Base-by-base conservation (phyloP, 2,888 invertebrate species). In the Hedya salicella region DNA sequence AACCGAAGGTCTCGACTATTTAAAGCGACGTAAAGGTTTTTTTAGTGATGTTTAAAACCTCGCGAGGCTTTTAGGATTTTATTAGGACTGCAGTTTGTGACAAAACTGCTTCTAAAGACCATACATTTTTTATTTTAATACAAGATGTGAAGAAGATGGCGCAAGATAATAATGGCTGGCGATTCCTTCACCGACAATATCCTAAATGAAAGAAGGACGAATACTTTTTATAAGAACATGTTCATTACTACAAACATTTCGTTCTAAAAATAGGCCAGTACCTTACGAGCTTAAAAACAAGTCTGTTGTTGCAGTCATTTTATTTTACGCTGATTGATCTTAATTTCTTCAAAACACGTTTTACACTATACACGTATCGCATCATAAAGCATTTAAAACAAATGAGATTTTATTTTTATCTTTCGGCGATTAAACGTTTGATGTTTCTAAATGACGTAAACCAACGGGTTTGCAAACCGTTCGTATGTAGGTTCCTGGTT, bases 1-100 rank as follows among this genome's bases (percentile, higher is more conserved):
- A 2, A 16, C 14, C 32, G 66, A 60, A 66, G 66, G 66, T 61
- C 54, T 66, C 25, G 21, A 13, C 66, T 61, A 49, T 61, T 66
- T 54, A 61, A 60, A 66, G 32, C 13, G 48, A 14, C 36, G 48
- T 40, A 48, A 54, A 63, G 48, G 48, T 64, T 50, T 32, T 21
- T 57, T 36, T 14, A 46, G 25, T 53, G 11, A 9, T 40, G n/a
- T 56, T n/a, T 19, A n/a, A 13, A n/a, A 32, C n/a, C 5, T 30
- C 50, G 50, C 32, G n/a, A 48, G 48, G 21, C n/a, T n/a, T 19
- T 25, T n/a, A 25, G 30, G 9, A n/a, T 0, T 14, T 5, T 53
- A 8, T 19, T 52, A 17, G 13, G 52, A 30, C 17, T 39, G 19
- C 19, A 25, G 4, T 1, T 25, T 48, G 13, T 17, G 8, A 53